Conservation (phyloP, 2,888 invertebrate genomes). For the Drosophila siamana region DNA sequence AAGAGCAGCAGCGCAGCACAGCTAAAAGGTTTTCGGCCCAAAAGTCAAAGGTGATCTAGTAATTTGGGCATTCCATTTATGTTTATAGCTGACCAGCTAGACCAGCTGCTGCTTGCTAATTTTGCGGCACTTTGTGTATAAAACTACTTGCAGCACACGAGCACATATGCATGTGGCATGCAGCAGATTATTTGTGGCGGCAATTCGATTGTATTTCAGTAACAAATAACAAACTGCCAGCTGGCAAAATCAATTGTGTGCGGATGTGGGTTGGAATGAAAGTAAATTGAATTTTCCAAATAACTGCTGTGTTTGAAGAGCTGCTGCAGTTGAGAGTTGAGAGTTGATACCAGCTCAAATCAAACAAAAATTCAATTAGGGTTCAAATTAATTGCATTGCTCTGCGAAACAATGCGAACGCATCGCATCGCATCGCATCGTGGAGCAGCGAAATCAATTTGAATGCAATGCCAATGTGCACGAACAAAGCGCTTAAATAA, state of each 20-base stretch:
- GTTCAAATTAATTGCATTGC: slow-evolving; percentile 59
- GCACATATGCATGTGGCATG: slow-evolving; percentile 25
- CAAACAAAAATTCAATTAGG: slow-evolving; percentile 66
- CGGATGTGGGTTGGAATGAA: slow-evolving; percentile 28
- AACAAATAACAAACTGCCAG: slow-evolving; percentile 21
- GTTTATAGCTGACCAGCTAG: slow-evolving; percentile 1
- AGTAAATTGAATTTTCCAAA: slow-evolving; percentile 69
- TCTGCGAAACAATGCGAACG: slow-evolving; percentile 35
- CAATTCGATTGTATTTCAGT: slow-evolving; percentile 30
- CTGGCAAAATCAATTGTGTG: slow-evolving; percentile 3
- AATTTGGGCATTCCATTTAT: slow-evolving; percentile 9
- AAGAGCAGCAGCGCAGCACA: slow-evolving; percentile 35
- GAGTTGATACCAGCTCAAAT: slow-evolving; percentile 26
- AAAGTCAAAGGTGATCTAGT: slow-evolving; percentile 8
- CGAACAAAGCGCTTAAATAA: background rate
- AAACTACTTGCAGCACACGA: too few relatives aligned
- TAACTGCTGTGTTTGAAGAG: slow-evolving; percentile 53
- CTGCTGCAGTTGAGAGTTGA: slow-evolving; percentile 20
- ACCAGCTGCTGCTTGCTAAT: slow-evolving; percentile 15
- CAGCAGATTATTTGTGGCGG: slow-evolving; percentile 51
- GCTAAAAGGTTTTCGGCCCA: slow-evolving; percentile 4
- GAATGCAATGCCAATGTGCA: slow-evolving; percentile 22
- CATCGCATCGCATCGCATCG: slow-evolving; percentile 27
- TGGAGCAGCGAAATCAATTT: slow-evolving; percentile 33
- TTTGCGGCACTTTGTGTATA: slow-evolving; percentile 12